Conservation (phyloP, 2,888 invertebrate species). For the Melieria omissa region DNA sequence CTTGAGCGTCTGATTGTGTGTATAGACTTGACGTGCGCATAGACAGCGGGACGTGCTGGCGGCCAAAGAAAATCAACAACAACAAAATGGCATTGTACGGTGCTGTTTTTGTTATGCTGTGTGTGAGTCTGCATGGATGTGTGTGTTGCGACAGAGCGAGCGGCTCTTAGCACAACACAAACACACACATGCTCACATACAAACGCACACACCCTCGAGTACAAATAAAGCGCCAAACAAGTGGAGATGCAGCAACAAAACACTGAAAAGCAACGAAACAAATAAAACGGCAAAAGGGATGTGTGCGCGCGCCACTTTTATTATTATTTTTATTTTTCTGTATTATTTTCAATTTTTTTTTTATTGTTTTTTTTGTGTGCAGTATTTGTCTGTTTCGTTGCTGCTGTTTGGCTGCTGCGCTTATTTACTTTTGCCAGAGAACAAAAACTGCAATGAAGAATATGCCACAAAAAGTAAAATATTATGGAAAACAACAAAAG, state of each 20-base stretch:
- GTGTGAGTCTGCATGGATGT: background rate
- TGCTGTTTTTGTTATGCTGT: background rate
- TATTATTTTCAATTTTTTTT: background rate
- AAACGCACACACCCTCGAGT: background rate
- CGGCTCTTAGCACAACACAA: background rate
- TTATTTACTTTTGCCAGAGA: background rate
- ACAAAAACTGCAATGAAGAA: too few relatives aligned
- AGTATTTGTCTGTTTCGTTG: background rate
- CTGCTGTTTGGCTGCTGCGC: background rate
- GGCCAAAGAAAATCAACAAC: background rate
- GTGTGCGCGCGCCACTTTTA: background rate
- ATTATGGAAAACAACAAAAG: background rate
- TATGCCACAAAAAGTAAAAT: too few relatives aligned
- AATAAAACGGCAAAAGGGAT: background rate
- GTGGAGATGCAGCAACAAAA: background rate
- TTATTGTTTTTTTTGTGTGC: background rate
- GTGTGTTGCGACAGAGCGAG: background rate
- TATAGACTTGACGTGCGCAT: conserved; percentile 52
- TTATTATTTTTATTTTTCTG: background rate
- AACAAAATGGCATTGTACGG: background rate
- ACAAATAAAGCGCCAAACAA: background rate
- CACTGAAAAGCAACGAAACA: background rate
- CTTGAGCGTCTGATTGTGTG: conserved; percentile 62
- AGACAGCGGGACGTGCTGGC: conserved; percentile 6
- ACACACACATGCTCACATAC: background rate